A percentile compares a stretch with the other conserved stretches of the same genome.
Evolutionary conservation across 2,888 invertebrate genomes (phyloP).

Genomic region (Melikaiella ostensackeni): DNA sequence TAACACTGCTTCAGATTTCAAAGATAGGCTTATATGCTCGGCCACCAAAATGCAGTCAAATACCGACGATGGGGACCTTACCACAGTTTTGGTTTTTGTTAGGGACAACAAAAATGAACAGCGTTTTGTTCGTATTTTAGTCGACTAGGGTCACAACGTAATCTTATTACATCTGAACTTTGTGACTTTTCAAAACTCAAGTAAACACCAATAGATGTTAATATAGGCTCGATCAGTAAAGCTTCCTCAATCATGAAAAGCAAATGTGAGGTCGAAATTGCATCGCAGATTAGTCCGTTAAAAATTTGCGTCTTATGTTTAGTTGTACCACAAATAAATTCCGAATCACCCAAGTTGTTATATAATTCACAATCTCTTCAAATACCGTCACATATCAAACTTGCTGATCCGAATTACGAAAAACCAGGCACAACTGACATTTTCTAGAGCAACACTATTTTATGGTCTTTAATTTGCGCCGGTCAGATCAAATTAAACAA

Average conservation of each 20-base stretch:
- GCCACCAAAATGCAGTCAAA: background rate
- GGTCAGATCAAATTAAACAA: too few species aligned
- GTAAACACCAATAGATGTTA: background rate
- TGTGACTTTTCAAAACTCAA: background rate
- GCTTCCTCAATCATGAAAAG: background rate
- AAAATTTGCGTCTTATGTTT: background rate
- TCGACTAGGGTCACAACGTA: background rate
- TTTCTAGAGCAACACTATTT: too few species aligned
- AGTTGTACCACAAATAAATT: background rate
- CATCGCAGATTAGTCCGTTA: background rate
- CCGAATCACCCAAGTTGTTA: too few species aligned
- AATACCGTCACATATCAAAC: slow-evolving; percentile 33
- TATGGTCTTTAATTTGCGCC: too few species aligned
- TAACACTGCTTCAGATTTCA: background rate
- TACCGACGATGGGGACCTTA: background rate
- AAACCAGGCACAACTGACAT: too few species aligned
- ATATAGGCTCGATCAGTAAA: background rate
- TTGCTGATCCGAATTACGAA: slow-evolving; percentile 34
- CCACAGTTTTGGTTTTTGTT: background rate
- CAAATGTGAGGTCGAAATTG: background rate
- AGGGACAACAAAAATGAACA: background rate
- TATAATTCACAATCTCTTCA: too few species aligned
- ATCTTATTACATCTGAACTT: background rate
- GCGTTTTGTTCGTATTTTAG: background rate
- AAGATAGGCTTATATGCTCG: background rate